A percentile compares a stretch with the other conserved stretches of the same genome.
phyloP scores from a whole-genome alignment of 92 coral and sea anemone genomes.

The Porites rus region DNA sequence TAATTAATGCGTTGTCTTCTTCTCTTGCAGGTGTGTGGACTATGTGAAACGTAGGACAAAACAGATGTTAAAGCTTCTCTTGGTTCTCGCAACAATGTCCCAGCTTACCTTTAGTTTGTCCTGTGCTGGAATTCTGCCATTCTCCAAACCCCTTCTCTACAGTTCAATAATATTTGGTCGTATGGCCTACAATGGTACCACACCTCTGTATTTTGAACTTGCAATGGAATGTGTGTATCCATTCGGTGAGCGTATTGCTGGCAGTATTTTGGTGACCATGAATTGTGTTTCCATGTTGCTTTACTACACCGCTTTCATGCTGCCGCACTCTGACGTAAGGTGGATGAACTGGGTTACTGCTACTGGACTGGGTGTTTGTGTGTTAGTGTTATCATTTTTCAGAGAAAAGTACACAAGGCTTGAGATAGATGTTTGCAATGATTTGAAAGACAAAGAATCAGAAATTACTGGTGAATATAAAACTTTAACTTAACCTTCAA shows the following conservation, averaged over 20 bases:
- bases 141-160: constrained; percentile 63
- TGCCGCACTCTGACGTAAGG: constrained; percentile 69
- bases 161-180: constrained; percentile 69
- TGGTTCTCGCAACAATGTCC: constrained; percentile 52
- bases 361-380: constrained; percentile 52
- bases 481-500: no score
- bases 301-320: constrained; percentile 66
- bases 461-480: no score
- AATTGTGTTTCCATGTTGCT: constrained; percentile 56
- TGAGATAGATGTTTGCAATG: constrained; percentile 38
- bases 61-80: constrained; percentile 52
- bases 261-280: constrained; percentile 49
- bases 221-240: constrained; percentile 80
- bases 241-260: constrained; percentile 68
- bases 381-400: constrained; percentile 61
- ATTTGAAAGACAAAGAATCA: no score
- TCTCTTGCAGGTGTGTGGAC: constrained; percentile 64
- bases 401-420: constrained; percentile 68
- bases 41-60: constrained; percentile 57
- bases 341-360: constrained; percentile 89
- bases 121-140: constrained; percentile 70
- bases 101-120: constrained; percentile 74
- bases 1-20: neutral
- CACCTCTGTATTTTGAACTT: constrained; percentile 73
- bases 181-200: constrained; percentile 61